These are phyloP conservation scores for Holothuria scabra DNA, from an alignment of 53 echinoderm and acorn worm species.

Conservation along the genomic window DNA sequence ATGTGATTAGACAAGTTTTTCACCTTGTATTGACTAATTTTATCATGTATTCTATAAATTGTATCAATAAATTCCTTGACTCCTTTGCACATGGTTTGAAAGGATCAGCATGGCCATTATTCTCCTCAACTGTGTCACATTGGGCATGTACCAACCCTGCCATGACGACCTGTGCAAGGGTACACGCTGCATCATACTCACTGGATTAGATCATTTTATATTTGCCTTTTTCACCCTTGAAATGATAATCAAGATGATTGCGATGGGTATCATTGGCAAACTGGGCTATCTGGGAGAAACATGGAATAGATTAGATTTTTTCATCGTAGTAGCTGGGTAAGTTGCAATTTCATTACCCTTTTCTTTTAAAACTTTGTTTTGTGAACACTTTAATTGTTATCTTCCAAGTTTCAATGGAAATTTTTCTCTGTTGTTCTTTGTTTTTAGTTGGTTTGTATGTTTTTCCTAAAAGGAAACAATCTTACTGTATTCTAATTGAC, in stretches of 20 bases:
- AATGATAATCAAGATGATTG: slow-evolving; percentile 90
- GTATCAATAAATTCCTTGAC: slow-evolving; percentile 75
- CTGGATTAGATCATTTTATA: slow-evolving; percentile 98
- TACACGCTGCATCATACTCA: slow-evolving; percentile 81
- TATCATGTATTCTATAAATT: background rate
- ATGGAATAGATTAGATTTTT: slow-evolving; percentile 96
- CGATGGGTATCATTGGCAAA: slow-evolving; percentile 89
- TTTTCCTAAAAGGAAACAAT: too few species aligned
- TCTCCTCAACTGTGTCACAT: slow-evolving; percentile 96
- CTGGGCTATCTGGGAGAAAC: slow-evolving; percentile 91
- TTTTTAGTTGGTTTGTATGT: too few species aligned
- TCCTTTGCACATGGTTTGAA: slow-evolving; percentile 95
- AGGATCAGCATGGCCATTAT: slow-evolving; percentile 97
- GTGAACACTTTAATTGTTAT: too few species aligned
- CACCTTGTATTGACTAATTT: too few species aligned
- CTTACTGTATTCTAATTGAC: too few species aligned
- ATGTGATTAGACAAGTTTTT: too few species aligned
- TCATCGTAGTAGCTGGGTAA: slow-evolving; percentile 98
- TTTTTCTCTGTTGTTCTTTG: too few species aligned
- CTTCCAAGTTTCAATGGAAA: too few species aligned
- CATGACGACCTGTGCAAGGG: slow-evolving; percentile 79
- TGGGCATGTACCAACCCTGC: slow-evolving; percentile 98
- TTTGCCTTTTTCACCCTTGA: slow-evolving; percentile 97
- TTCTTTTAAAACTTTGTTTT: too few species aligned
- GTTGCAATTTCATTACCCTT: slow-evolving; percentile 16